Conservation (phyloP, 2,888 invertebrate genomes). For the Mechanitis messenoides region DNA sequence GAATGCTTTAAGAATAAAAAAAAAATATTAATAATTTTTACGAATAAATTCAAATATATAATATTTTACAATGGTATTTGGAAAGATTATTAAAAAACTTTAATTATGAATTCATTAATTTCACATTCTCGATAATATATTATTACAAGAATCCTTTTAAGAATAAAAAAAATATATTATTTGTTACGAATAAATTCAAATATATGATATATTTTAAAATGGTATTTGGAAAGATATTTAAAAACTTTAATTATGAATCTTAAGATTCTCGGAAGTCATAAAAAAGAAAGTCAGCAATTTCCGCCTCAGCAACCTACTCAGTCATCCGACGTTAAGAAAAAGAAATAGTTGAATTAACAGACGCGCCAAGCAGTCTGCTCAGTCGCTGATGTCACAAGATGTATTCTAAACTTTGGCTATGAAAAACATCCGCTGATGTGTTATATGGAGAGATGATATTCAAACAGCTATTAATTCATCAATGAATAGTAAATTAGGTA, state of each 20-base stretch:
- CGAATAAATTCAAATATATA: no score
- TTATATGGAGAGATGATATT: conserved; percentile 18
- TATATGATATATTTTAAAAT: no score
- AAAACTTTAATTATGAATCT: conserved; percentile 19
- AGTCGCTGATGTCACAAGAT: conserved; percentile 45
- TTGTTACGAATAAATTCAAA: no score
- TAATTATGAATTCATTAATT: no score
- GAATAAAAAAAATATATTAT: no score
- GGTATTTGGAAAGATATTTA: no score
- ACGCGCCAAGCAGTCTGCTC: conserved; percentile 74
- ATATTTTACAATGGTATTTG: no score
- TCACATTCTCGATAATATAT: no score
- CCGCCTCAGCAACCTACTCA: conserved; percentile 50
- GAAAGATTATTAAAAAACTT: no score
- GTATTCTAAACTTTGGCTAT: conserved; percentile 36
- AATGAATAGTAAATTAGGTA: conserved; percentile 16
- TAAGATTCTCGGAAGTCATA: conserved; percentile 57
- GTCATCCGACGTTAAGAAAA: conserved; percentile 53
- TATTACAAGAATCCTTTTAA: no score
- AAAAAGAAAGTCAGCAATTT: conserved; percentile 69
- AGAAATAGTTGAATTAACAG: conserved; percentile 42
- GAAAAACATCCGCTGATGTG: conserved; percentile 39
- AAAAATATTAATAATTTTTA: no score
- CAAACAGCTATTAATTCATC: conserved; percentile 15
- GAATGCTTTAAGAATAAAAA: no score